Conservation (phyloP, 2,797 vertebrate species). For the Naso thynnoides region DNA sequence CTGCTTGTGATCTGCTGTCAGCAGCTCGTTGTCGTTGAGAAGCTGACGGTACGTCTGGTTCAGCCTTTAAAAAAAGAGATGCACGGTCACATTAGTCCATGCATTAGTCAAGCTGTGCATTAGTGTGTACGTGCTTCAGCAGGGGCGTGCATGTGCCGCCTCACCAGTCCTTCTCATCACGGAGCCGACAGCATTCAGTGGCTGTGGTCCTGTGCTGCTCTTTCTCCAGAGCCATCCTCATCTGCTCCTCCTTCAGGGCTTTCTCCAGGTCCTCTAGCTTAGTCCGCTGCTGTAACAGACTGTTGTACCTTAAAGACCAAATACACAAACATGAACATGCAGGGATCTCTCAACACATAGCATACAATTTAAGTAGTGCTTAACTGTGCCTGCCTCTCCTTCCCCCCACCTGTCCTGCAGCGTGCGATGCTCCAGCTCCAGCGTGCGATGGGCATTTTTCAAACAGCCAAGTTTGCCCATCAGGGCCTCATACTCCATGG, state of each 20-base stretch:
- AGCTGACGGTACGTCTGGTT: constrained; percentile 90
- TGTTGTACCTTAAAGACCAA: constrained; percentile 87
- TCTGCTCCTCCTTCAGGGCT: constrained; percentile 89
- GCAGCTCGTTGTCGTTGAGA: constrained; percentile 88
- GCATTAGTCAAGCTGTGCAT: background rate
- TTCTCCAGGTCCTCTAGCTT: constrained; percentile 93
- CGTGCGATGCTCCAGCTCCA: constrained; percentile 93
- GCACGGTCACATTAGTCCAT: background rate
- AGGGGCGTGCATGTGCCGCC: constrained; percentile 2
- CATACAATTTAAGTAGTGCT: background rate
- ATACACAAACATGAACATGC: background rate
- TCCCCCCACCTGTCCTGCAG: constrained; percentile 89
- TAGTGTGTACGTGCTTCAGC: background rate
- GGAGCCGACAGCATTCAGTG: constrained; percentile 89
- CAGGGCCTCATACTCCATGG: constrained; percentile 90
- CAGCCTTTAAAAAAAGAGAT: constrained; percentile 79
- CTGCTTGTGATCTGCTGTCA: constrained; percentile 91
- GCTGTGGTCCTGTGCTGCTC: constrained; percentile 88
- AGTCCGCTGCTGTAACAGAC: constrained; percentile 89
- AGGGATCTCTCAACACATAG: background rate
- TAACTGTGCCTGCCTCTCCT: background rate
- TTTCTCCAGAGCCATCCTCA: constrained; percentile 91
- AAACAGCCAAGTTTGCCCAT: constrained; percentile 92
- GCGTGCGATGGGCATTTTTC: constrained; percentile 91
- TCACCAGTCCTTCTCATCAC: constrained; percentile 93